Evolutionary conservation across 2,888 invertebrate species (phyloP), one percentile per base, ranked within the genome.

Genomic region (Tryphoninae sp.): DNA sequence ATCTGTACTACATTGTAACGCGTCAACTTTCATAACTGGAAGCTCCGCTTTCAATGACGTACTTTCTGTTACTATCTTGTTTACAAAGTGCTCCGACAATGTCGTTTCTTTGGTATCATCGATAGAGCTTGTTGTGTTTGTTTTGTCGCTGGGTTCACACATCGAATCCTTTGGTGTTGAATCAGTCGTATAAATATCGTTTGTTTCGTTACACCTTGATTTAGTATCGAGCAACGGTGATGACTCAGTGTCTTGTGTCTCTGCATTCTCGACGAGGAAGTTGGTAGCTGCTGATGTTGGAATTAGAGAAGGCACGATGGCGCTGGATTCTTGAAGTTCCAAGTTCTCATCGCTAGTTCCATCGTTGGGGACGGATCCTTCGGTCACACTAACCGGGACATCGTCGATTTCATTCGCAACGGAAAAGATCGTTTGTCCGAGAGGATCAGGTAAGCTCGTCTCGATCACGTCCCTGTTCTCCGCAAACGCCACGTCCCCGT

Each of bases 381-480:
- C 58, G 9, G 19, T 19, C 7, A 71, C 59, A 0, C 62, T 11
- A 1, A 55, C 62, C 7, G 78, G 58, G 2, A 45, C 74, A n/a
- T 72, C 78, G 61, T 40, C 19, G 19, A 79, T 75, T 1, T 79
- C 82, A 59, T 68, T 68, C 8, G 51, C 51, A 0, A 74, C 72
- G 7, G 78, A 62, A 53, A 76, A 79, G 13, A 71, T 64, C 13
- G 62, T 19, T 19, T 77, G 62, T 6, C 77, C 62, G 33, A 77
- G 22, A 1, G 62, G 62, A 40, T 79, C 79, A 19, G 79, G 76
- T n/a, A 82, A 22, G 42, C 64, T 73, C n/a, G 82, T 69, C 16
- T 75, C 79, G 2, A 79, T 72, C 0, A 49, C 73, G 8, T 49
- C 79, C n/a, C 58, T 61, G 13, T 16, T 62, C 2, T 64, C 64